Conservation (phyloP, 1,140 invertebrate species). For the Radopholus similis region DNA sequence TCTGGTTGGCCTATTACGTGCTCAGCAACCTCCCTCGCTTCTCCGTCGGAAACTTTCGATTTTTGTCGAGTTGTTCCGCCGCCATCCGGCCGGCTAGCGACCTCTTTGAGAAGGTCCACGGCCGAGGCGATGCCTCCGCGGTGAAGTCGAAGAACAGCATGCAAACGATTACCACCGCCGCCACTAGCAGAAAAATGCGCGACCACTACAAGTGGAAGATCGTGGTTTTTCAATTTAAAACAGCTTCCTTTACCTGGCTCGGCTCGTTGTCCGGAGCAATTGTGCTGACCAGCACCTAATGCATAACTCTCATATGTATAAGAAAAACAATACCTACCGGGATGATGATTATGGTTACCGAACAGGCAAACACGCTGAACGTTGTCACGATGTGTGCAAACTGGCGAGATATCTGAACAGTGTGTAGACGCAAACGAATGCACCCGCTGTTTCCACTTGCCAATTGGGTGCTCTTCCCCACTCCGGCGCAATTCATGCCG, state of each 20-base stretch:
- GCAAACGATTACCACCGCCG: conserved; percentile 5
- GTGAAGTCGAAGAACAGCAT: conserved; percentile 36
- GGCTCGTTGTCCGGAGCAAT: conserved; percentile 17
- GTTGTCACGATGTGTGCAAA: conserved; percentile 35
- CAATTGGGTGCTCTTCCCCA: conserved; percentile 39
- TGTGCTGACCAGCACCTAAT: conserved; percentile 18
- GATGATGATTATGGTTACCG: conserved; percentile 17
- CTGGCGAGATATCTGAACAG: conserved; percentile 30
- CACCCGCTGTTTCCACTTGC: conserved; percentile 30
- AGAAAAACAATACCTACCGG: no score
- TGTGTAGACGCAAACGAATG: not conserved
- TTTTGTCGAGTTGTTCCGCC: not conserved
- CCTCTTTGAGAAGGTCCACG: conserved; percentile 21
- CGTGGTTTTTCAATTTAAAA: not conserved
- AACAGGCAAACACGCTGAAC: conserved; percentile 22
- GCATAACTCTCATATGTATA: no score
- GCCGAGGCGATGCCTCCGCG: conserved; percentile 27
- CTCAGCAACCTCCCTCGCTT: not conserved
- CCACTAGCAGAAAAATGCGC: conserved; percentile 18
- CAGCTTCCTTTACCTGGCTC: not conserved
- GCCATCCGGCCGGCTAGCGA: not conserved
- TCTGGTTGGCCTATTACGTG: not conserved
- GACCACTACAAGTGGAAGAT: conserved; percentile 16
- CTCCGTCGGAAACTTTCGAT: not conserved
- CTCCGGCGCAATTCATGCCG: conserved; percentile 42